A percentile compares a stretch with the other conserved stretches of the same genome.
Conservation (phyloP, 1,140 invertebrate species). For the fruit fly (Drosophila melanogaster) region DNA sequence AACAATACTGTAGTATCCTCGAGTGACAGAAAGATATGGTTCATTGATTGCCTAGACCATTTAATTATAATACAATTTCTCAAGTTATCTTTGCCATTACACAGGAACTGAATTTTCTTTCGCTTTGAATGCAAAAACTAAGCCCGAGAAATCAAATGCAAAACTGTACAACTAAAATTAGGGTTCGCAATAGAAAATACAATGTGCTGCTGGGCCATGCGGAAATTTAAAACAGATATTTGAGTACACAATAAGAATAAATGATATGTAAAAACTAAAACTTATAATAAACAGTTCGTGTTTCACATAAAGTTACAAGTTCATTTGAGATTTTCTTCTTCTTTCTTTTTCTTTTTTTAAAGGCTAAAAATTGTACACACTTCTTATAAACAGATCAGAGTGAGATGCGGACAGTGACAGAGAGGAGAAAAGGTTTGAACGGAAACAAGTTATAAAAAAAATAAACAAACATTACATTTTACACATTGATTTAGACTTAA, state of each 20-base stretch:
- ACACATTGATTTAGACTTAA: conserved; percentile 79
- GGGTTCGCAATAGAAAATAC: conserved; percentile 6
- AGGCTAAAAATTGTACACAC: background rate
- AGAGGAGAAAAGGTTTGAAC: conserved; percentile 37
- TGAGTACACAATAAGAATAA: conserved; percentile 14
- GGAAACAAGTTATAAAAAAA: conserved; percentile 20
- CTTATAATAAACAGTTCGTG: conserved; percentile 37
- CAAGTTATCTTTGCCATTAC: conserved; percentile 33
- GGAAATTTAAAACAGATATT: conserved; percentile 24
- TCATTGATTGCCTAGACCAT: conserved; percentile 12
- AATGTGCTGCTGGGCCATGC: conserved; percentile 42
- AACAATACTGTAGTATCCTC: conserved; percentile 33
- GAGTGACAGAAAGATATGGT: conserved; percentile 3
- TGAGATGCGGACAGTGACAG: conserved; percentile 35
- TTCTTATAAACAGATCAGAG: conserved; percentile 26
- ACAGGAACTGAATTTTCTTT: conserved; percentile 46
- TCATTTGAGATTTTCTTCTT: conserved; percentile 24
- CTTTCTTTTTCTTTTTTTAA: no score
- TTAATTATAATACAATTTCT: conserved; percentile 54
- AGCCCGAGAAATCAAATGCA: conserved; percentile 40
- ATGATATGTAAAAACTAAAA: conserved; percentile 45
- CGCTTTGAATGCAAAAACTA: conserved; percentile 29
- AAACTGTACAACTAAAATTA: conserved; percentile 42
- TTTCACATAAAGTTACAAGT: conserved; percentile 42
- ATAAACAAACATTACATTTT: conserved; percentile 63